Base-by-base conservation (phyloP, 2,888 invertebrate genomes). In the Harpalus rufipes region DNA sequence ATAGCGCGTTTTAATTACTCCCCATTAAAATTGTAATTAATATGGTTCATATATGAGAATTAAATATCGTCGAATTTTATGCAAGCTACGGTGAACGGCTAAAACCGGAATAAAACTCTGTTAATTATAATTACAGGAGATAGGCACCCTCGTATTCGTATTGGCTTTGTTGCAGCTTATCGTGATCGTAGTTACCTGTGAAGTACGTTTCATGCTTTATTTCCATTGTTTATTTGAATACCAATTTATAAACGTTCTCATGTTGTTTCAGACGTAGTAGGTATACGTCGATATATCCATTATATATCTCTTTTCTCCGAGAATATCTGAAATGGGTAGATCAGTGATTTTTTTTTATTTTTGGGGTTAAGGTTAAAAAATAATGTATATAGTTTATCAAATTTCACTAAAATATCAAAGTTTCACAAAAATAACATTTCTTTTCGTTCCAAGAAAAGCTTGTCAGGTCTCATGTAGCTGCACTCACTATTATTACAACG, bases 21-120 rank as follows among this genome's bases (percentile, higher is more conserved):
- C 87, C 87, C 87, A 87, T 88, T 87, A 88, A 87, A 87, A 87
- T 80, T 87, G 88, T 87, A 88, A 88, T 87, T 87, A 87, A 88
- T 87, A 88, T 87, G 85, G 85, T 87, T 87, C 87, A 87, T 87
- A 87, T 86, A 86, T 86, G 87, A 87, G 85, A 88, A 88, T 88
- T 87, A 87, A 87, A 88, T 88, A 88, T 87, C 86, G 76, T 83
- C 83, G 87, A 88, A 88, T 85, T 85, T 85, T 85, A 85, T 85
- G 80, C 80, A 80, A 72, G 74, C 72, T 41, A 39, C 21, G 41
- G 72, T 18, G 72, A 74, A 68, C 80, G 61, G 39, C 80, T 58
- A 80, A 79, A 80, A 61, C 78, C 84, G 39, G 78, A 76, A 84
- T 84, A 84, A 84, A 84, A 84, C 65, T 84, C 84, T 84, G 84